Base-by-base conservation (phyloP, 2,113 vertebrate species). In the Silurus glanis region DNA sequence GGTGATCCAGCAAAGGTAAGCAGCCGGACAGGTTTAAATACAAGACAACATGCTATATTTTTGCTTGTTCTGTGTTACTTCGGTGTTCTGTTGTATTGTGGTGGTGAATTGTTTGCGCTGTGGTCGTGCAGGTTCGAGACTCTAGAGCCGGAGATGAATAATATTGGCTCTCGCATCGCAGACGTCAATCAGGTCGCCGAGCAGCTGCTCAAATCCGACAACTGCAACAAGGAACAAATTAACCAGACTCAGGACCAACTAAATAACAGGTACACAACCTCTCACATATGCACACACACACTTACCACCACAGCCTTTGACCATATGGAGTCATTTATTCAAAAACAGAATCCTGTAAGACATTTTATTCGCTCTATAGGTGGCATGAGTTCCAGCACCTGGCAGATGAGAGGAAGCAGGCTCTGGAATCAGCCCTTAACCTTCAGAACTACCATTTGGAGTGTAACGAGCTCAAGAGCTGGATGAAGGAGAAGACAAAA, bases 401-500 rank as follows among this genome's bases (percentile, higher is more conserved):
- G 91, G 95, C 96, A 0, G 95, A 94, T 0, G 94, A 96, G 91
- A 97, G 97, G 94, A 98, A 97, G 92, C 93, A 93, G 6, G 96
- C 94, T 3, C 91, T 99, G 58, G 96, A 95, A 0, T 97, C 98
- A 0, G 97, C 97, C 0, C 94, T 99, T 45, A 97, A 96, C 93
- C 96, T 99, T 90, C 97, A 98, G 92, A 99, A 98, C 91, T 99
- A 97, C 92, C 96, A 97, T 90, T 89, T 99, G 62, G 98, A 99
- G 75, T 99, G 97, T 90, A 96, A 97, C 19, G 98, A 99, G 94
- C 98, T 96, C 78, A 95, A 96, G 82, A 92, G 95, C 37, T 99
- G 98, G 98, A 99, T 99, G 96, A 95, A 94, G 90, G 98, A 99
- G 86, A 99, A 99, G 92, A 98, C 96, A 80, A 97, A 98, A 74